These are phyloP conservation scores for Enteromius radiatus DNA, from an alignment of 2,797 vertebrate genomes.

Conservation along the genomic window DNA sequence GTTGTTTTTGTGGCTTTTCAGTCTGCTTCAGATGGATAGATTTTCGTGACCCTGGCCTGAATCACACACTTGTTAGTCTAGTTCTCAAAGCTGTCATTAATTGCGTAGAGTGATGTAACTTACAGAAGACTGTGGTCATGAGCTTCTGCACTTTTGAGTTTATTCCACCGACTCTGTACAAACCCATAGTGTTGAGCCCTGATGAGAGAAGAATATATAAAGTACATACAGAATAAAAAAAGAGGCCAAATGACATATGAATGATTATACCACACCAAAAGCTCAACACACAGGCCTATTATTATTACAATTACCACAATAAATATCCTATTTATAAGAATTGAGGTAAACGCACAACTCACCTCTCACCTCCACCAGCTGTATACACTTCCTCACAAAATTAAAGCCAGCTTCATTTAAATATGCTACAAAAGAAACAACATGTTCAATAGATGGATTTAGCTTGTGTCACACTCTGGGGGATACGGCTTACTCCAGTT, in stretches of 20 bases:
- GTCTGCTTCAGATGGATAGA: not conserved
- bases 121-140: slow-evolving; percentile 94
- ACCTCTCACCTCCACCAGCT: slow-evolving; percentile 88
- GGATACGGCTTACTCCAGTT: slow-evolving; percentile 9
- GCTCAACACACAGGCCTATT: too few relatives aligned
- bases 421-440: slow-evolving; percentile 79
- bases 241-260: too few relatives aligned
- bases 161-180: slow-evolving; percentile 97
- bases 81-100: not conserved
- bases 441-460: slow-evolving; percentile 31
- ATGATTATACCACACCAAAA: not conserved
- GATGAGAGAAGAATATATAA: not conserved
- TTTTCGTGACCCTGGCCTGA: not conserved
- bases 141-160: slow-evolving; percentile 98
- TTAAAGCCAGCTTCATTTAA: slow-evolving; percentile 94
- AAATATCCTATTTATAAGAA: not conserved
- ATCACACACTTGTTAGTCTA: not conserved
- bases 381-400: slow-evolving; percentile 92
- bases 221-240: not conserved
- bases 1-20: not conserved
- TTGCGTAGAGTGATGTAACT: slow-evolving; percentile 50
- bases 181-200: slow-evolving; percentile 92
- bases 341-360: slow-evolving; percentile 24
- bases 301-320: not conserved
- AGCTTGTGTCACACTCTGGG: not conserved